Evolutionary conservation across 2,888 invertebrate species (phyloP).

Genomic region (Drosophila prostipennis): DNA sequence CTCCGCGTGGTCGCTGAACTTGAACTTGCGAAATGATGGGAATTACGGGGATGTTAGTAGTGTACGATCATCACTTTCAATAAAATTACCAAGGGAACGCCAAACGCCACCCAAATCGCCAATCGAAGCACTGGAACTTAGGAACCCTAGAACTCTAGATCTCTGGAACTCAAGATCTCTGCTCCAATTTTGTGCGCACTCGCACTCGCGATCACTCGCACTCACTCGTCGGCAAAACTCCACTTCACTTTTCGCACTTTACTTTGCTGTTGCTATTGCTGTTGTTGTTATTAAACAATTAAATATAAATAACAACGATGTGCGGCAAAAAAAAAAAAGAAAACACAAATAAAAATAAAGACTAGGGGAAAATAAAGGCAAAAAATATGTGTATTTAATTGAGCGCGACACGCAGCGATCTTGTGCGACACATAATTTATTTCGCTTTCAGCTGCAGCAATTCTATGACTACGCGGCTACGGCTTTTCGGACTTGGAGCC

Average conservation of each 20-base stretch:
- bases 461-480: slow-evolving; percentile 3
- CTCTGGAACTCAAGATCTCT: neutral
- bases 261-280: slow-evolving; percentile 22
- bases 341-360: slow-evolving; percentile 16
- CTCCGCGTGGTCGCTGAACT: slow-evolving; percentile 43
- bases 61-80: slow-evolving; percentile 3
- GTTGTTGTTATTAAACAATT: slow-evolving; percentile 56
- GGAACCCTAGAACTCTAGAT: neutral
- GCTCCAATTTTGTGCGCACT: slow-evolving; percentile 12
- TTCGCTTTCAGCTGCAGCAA: slow-evolving; percentile 9
- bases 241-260: slow-evolving; percentile 68
- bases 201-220: slow-evolving; percentile 14
- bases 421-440: slow-evolving; percentile 26
- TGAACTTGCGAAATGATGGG: slow-evolving; percentile 38
- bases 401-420: slow-evolving; percentile 46
- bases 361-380: slow-evolving; percentile 2
- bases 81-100: slow-evolving; percentile 28
- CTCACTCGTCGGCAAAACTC: slow-evolving; percentile 34
- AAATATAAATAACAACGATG: slow-evolving; percentile 45
- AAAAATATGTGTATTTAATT: slow-evolving; percentile 51
- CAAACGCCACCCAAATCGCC: slow-evolving; percentile 1
- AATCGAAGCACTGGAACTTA: neutral
- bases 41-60: neutral
- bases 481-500: slow-evolving; percentile 19
- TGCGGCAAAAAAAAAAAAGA: slow-evolving; percentile 14